Base-by-base conservation (phyloP, 2,888 invertebrate species). In the Ecdyonurus torrentis region DNA sequence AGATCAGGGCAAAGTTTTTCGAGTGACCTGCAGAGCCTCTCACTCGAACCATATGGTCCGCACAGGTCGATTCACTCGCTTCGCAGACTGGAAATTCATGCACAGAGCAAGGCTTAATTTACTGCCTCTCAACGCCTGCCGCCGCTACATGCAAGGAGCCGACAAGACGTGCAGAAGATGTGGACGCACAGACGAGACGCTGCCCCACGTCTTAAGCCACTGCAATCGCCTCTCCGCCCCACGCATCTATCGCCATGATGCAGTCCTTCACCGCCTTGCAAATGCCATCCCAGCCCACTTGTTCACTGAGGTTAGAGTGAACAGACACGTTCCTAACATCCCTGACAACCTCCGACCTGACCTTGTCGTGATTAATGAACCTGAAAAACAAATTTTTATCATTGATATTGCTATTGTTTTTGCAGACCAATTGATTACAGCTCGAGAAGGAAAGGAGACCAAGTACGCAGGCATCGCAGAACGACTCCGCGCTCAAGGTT, bases 181-280 rank as follows among this genome's bases (percentile, higher is more conserved):
- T 64, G 68, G 69, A 0, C 61, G 65, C 1, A 37, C 7, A 0
- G 61, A 64, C 2, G 72, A 74, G 63, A 70, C 72, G 2, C 66
- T 74, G 20, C 71, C 72, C 1, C 72, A 74, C 52, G 73, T 74
- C 20, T 60, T 74, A 5, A 68, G 69, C 61, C 72, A 73, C 67
- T 75, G 74, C 63, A 65, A 65, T 1, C 23, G 61, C 1, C 70
- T 73, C 63, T 69, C 70, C 1, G 69, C 65, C 0, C 71, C 71
- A 0, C 66, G 69, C 63, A 70, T 69, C 60, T 52, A 22, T 0
- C 65, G 71, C 0, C 71, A 37, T 23, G 60, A 60, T 18, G 68
- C 64, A 20, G 66, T 71, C 0, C 65, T 67, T n/a, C 63, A 66
- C 0, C 60, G 70, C 0, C 61, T 71, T 1, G 66, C 65, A 0